These are phyloP conservation scores for Zaprionus nigranus DNA, from an alignment of 1,140 invertebrate species.

Conservation along the genomic window DNA sequence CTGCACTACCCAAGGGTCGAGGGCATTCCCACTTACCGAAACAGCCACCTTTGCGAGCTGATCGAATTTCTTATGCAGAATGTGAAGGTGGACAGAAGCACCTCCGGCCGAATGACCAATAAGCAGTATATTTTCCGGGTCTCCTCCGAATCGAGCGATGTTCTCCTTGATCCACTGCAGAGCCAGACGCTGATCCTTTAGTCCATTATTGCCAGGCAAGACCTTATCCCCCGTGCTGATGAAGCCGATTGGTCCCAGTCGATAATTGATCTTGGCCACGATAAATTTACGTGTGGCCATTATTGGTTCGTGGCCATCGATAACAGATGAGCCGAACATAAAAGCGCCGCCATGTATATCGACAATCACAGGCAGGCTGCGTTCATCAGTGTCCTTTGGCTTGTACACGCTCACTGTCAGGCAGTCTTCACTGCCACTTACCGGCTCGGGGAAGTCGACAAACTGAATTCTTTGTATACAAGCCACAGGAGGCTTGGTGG, in stretches of 20 bases:
- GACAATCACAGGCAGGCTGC: not conserved
- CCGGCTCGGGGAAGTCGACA: slow-evolving; percentile 24
- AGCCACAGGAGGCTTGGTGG: slow-evolving; percentile 18
- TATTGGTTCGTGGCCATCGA: not conserved
- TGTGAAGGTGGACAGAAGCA: slow-evolving; percentile 87
- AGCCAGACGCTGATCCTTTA: slow-evolving; percentile 88
- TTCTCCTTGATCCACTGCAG: slow-evolving; percentile 87
- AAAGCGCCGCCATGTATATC: slow-evolving; percentile 3
- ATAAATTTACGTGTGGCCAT: slow-evolving; percentile 66
- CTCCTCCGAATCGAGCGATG: slow-evolving; percentile 86
- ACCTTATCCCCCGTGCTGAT: slow-evolving; percentile 86
- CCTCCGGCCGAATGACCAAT: slow-evolving; percentile 86
- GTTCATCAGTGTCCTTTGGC: not conserved
- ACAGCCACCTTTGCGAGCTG: slow-evolving; percentile 53
- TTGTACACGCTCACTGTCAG: slow-evolving; percentile 80
- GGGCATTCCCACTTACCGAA: slow-evolving; percentile 65
- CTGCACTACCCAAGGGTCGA: slow-evolving; percentile 81
- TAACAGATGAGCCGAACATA: not conserved
- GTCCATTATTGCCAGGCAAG: slow-evolving; percentile 87
- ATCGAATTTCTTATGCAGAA: slow-evolving; percentile 85
- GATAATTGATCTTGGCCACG: slow-evolving; percentile 88
- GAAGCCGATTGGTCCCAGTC: slow-evolving; percentile 88
- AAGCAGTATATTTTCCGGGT: slow-evolving; percentile 86
- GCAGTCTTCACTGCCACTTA: slow-evolving; percentile 76
- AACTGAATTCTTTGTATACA: slow-evolving; percentile 56